phyloP scores from a whole-genome alignment of 2,797 vertebrate species.

The Enteromius anoplus region DNA sequence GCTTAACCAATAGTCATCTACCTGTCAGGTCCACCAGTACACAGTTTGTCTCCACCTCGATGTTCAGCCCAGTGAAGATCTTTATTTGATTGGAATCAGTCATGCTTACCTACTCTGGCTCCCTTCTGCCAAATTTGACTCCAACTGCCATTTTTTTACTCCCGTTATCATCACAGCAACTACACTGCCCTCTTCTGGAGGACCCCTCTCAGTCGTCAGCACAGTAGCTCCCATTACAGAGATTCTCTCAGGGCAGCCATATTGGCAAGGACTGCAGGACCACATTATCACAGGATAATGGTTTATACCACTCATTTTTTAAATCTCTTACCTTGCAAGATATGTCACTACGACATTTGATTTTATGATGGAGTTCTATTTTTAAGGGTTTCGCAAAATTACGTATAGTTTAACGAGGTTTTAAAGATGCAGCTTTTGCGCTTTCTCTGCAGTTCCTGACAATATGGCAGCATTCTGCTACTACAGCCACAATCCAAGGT shows the following conservation, averaged over 20 bases:
- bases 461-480: slow-evolving; percentile 31
- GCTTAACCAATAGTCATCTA: slow-evolving; percentile 45
- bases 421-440: slow-evolving; percentile 31
- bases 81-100: slow-evolving; percentile 19
- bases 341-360: slow-evolving; percentile 19
- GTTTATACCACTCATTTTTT: slow-evolving; percentile 39
- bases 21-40: slow-evolving; percentile 47
- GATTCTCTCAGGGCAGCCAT: slow-evolving; percentile 51
- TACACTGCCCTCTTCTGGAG: slow-evolving; percentile 50
- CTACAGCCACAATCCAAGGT: slow-evolving; percentile 32
- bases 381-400: slow-evolving; percentile 22
- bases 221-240: slow-evolving; percentile 31
- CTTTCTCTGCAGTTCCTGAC: slow-evolving; percentile 46
- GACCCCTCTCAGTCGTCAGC: slow-evolving; percentile 34
- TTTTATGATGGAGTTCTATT: slow-evolving; percentile 44
- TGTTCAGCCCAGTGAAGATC: slow-evolving; percentile 19
- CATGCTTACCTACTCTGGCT: slow-evolving; percentile 7
- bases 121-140: slow-evolving; percentile 35
- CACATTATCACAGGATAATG: slow-evolving; percentile 35
- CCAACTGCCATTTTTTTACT: slow-evolving; percentile 40
- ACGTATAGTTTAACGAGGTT: slow-evolving; percentile 20
- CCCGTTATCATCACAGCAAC: slow-evolving; percentile 31
- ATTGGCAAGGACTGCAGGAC: slow-evolving; percentile 51
- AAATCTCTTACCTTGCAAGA: slow-evolving; percentile 22
- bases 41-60: slow-evolving; percentile 12